Evolutionary conservation across 2,797 vertebrate species (phyloP).

Genomic region (Silurus aristotelis): DNA sequence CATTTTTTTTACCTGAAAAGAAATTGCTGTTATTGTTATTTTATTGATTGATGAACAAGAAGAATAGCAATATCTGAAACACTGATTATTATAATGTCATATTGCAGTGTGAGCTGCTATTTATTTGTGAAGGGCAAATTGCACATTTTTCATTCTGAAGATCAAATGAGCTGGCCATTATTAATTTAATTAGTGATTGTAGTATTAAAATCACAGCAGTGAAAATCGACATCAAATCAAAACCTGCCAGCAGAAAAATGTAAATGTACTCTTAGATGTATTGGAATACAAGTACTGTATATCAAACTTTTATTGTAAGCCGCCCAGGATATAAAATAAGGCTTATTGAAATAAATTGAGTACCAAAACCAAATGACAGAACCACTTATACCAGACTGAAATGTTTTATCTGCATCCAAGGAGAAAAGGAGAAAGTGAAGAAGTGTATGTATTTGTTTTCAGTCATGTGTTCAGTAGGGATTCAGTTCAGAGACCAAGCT

Average conservation of each 20-base stretch:
- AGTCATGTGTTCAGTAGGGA: not conserved
- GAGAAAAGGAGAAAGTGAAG: too few species aligned
- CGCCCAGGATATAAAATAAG: not conserved
- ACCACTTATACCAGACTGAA: not conserved
- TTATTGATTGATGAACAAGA: not conserved
- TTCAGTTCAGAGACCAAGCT: not conserved
- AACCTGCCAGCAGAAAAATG: not conserved
- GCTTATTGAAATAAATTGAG: not conserved
- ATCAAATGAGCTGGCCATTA: not conserved
- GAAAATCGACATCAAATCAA: not conserved
- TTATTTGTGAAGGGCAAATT: not conserved
- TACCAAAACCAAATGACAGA: not conserved
- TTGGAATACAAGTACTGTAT: not conserved
- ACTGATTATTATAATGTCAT: not conserved
- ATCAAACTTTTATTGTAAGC: not conserved
- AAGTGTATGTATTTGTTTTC: not conserved
- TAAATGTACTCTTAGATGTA: not conserved
- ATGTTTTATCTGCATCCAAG: not conserved
- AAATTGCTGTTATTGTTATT: not conserved
- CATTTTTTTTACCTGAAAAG: not conserved
- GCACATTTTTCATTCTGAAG: not conserved
- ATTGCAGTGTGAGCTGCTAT: not conserved
- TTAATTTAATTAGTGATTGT: not conserved
- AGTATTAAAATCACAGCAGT: not conserved
- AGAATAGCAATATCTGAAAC: not conserved